Percentiles rank a stretch among this genome's conserved stretches.
phyloP scores from a whole-genome alignment of 2,113 vertebrate species.

The Coregonus clupeaformis region DNA sequence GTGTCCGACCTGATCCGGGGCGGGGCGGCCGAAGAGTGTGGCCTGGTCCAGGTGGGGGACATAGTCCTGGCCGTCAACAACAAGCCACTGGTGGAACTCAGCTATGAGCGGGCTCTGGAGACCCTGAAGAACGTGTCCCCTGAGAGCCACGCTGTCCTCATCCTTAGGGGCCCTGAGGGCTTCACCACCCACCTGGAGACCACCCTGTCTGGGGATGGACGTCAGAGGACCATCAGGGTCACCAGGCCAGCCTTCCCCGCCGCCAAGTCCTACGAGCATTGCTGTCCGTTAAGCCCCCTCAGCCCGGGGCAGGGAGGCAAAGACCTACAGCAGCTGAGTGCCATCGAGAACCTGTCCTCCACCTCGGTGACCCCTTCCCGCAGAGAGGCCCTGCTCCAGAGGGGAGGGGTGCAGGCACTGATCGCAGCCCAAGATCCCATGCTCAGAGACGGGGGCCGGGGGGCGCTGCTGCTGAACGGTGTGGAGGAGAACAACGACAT shows the following conservation, averaged over 20 bases:
- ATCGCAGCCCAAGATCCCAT: conserved; percentile 58
- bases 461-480: conserved; percentile 73
- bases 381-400: conserved; percentile 49
- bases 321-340: conserved; percentile 74
- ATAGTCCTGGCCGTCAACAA: conserved; percentile 94
- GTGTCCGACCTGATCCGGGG: conserved; percentile 94
- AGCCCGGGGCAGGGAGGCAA: conserved; percentile 66
- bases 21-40: conserved; percentile 92
- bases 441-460: conserved; percentile 61
- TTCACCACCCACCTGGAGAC: conserved; percentile 97
- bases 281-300: conserved; percentile 64
- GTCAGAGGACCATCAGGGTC: conserved; percentile 87
- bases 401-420: conserved; percentile 45
- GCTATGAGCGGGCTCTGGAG: conserved; percentile 88
- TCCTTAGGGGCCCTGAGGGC: conserved; percentile 92
- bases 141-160: conserved; percentile 92
- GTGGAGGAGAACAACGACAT: conserved; percentile 83
- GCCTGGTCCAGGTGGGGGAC: conserved; percentile 94
- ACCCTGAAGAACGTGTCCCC: conserved; percentile 87
- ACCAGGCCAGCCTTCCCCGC: conserved; percentile 79
- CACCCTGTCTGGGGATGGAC: conserved; percentile 88
- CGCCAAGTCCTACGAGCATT: conserved; percentile 74
- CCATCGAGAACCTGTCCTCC: conserved; percentile 76
- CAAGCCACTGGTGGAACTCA: conserved; percentile 90
- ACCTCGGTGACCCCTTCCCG: conserved; percentile 56